These are phyloP conservation scores for Meteorus colon DNA, from an alignment of 2,888 invertebrate genomes.

Conservation along the genomic window DNA sequence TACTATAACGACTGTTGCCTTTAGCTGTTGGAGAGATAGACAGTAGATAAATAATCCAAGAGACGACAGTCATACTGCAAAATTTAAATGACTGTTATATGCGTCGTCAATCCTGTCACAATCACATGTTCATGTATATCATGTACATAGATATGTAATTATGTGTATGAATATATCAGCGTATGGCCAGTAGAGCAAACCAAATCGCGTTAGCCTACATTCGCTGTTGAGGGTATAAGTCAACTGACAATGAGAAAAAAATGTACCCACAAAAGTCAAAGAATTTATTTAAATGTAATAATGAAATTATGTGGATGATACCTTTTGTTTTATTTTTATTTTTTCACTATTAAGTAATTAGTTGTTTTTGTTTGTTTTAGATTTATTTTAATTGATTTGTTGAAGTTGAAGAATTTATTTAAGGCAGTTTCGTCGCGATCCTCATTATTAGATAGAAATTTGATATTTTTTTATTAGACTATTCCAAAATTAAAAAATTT, in stretches of 20 bases:
- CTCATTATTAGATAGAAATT: too few species aligned
- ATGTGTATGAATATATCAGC: not conserved
- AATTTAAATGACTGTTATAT: not conserved
- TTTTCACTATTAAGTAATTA: too few species aligned
- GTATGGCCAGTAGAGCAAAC: constrained; percentile 1
- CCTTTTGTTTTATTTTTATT: too few species aligned
- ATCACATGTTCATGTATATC: not conserved
- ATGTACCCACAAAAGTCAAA: too few species aligned
- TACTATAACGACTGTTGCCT: not conserved
- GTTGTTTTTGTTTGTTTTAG: too few species aligned
- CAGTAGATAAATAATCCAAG: constrained; percentile 1
- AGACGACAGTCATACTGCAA: not conserved
- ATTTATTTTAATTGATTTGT: too few species aligned
- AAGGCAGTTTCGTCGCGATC: too few species aligned
- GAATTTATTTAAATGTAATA: too few species aligned
- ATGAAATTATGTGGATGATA: too few species aligned
- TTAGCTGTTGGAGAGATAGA: constrained; percentile 9
- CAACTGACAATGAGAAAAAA: not conserved
- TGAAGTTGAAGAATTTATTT: too few species aligned
- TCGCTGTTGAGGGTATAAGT: not conserved
- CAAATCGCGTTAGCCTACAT: constrained; percentile 1
- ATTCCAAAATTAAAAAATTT: too few species aligned
- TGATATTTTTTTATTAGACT: too few species aligned
- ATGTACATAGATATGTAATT: not conserved
- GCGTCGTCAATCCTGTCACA: not conserved